phyloP scores from a whole-genome alignment of 1,140 invertebrate species.

The Polypedilum pembai region DNA sequence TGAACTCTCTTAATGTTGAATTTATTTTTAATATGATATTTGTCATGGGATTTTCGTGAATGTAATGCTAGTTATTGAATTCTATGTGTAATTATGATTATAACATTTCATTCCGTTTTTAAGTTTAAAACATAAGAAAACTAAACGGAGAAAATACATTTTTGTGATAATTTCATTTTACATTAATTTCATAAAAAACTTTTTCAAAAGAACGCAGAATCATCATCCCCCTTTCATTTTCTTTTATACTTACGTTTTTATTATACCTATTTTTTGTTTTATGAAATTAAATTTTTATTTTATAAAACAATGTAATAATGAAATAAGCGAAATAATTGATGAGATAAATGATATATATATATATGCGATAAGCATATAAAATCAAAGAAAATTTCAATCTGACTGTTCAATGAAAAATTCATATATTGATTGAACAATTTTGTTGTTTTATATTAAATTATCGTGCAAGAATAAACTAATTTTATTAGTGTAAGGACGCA shows the following conservation, averaged over 20 bases:
- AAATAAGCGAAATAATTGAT: too few species aligned
- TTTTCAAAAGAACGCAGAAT: not conserved
- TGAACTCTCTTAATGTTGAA: too few species aligned
- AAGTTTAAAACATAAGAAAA: not conserved
- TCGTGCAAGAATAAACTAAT: too few species aligned
- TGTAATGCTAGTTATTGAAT: constrained; percentile 16
- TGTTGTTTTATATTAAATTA: too few species aligned
- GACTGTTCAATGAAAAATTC: too few species aligned
- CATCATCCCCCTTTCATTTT: not conserved
- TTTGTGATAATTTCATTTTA: constrained; percentile 13
- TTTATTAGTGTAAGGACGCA: too few species aligned
- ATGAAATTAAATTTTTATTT: not conserved
- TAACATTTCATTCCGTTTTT: not conserved
- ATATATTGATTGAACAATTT: too few species aligned
- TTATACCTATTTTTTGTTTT: not conserved
- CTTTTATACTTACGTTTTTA: constrained; percentile 21
- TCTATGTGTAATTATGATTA: not conserved
- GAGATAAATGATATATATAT: too few species aligned
- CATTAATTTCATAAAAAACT: not conserved
- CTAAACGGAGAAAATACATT: not conserved
- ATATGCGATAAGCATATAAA: too few species aligned
- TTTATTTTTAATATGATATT: too few species aligned
- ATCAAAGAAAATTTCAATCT: too few species aligned
- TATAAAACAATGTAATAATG: not conserved
- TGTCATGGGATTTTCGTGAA: not conserved